Evolutionary conservation across 1,140 invertebrate genomes (phyloP).

Genomic region (Orchesella cincta): DNA sequence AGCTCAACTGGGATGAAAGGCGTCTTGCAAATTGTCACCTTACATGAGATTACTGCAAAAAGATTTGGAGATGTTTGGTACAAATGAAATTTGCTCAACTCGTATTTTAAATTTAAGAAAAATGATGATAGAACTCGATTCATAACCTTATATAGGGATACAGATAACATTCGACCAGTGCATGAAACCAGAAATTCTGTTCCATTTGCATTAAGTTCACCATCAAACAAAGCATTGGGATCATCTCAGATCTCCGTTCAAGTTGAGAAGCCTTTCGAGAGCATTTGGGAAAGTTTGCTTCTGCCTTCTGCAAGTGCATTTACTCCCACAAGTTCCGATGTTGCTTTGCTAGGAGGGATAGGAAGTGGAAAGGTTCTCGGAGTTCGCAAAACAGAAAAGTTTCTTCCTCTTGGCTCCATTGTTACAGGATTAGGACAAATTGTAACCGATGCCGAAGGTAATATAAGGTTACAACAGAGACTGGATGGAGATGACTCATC

Average conservation of each 20-base stretch:
- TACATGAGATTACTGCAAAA: slow-evolving; percentile 44
- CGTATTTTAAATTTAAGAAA: no score
- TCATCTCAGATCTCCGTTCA: neutral
- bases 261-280: slow-evolving; percentile 39
- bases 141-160: no score
- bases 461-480: slow-evolving; percentile 24
- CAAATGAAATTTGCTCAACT: slow-evolving; percentile 38
- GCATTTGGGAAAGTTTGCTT: slow-evolving; percentile 37
- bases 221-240: no score
- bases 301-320: slow-evolving; percentile 43
- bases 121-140: no score
- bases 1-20: slow-evolving; percentile 41
- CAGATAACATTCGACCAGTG: slow-evolving; percentile 37
- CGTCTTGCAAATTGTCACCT: slow-evolving; percentile 42
- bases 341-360: slow-evolving; percentile 39
- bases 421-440: slow-evolving; percentile 46
- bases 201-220: slow-evolving; percentile 41
- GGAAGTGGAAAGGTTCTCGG: slow-evolving; percentile 8
- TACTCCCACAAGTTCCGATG: slow-evolving; percentile 36
- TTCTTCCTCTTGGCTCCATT: slow-evolving; percentile 42
- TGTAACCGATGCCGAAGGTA: slow-evolving; percentile 20
- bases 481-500: no score
- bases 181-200: slow-evolving; percentile 39
- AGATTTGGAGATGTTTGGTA: slow-evolving; percentile 35
- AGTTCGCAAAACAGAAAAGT: slow-evolving; percentile 43